These are phyloP conservation scores for Etheostoma perlongum DNA, from an alignment of 2,797 vertebrate species.

Conservation along the genomic window DNA sequence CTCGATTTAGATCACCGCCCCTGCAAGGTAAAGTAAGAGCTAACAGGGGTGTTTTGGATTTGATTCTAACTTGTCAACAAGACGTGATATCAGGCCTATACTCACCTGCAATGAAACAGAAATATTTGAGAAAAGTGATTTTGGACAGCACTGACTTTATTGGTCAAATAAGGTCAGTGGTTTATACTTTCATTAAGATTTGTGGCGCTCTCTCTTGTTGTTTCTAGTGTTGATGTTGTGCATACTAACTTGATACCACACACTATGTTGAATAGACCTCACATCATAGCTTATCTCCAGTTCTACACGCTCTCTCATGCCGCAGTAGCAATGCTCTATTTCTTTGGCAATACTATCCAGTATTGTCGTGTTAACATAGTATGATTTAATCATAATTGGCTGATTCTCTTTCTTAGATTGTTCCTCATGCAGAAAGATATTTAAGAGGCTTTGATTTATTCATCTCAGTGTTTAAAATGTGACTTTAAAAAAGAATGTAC, in stretches of 20 bases:
- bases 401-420: background rate
- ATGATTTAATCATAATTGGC: background rate
- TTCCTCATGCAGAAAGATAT: background rate
- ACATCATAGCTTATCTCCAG: background rate
- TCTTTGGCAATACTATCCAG: background rate
- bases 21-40: background rate
- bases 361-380: background rate
- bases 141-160: background rate
- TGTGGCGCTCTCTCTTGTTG: background rate
- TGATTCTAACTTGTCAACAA: background rate
- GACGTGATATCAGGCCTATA: background rate
- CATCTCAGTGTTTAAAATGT: slow-evolving; percentile 4
- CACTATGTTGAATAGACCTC: background rate
- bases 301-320: background rate
- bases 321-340: background rate
- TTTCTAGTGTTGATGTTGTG: background rate
- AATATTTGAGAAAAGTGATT: background rate
- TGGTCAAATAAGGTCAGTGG: background rate
- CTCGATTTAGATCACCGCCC: background rate
- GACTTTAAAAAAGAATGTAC: slow-evolving; percentile 30
- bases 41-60: slow-evolving; percentile 16
- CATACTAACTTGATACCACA: background rate
- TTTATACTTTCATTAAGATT: background rate
- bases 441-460: background rate
- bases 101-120: slow-evolving; percentile 1